Conservation (phyloP, 2,113 vertebrate genomes). For the Mystacornis crossleyi region DNA sequence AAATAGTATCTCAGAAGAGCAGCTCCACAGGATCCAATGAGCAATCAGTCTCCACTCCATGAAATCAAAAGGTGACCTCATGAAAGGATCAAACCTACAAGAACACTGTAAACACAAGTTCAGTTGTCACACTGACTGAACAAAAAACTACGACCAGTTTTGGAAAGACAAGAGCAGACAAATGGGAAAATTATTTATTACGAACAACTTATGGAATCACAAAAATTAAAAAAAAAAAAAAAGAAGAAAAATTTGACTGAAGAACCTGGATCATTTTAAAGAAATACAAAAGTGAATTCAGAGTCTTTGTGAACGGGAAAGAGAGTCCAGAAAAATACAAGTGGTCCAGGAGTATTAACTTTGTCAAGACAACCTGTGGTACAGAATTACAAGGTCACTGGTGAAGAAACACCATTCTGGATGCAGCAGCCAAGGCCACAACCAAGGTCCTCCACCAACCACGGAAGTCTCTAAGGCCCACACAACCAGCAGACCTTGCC, state of each 20-base stretch:
- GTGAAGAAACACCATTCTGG: not conserved
- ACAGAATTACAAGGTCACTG: not conserved
- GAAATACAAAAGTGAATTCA: not conserved
- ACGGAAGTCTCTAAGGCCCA: not conserved
- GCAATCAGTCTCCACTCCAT: accelerated
- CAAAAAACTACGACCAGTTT: not conserved
- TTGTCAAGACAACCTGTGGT: not conserved
- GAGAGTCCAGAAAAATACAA: not conserved
- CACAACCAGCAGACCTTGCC: not conserved
- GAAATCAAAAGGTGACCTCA: not conserved
- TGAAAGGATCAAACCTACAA: not conserved
- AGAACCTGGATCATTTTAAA: not conserved
- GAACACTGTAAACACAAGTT: not conserved
- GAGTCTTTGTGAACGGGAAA: not conserved
- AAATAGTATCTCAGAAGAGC: not conserved
- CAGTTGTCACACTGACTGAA: not conserved
- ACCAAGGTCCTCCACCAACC: not conserved
- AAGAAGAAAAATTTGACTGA: not conserved
- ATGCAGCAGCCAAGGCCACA: not conserved
- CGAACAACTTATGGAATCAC: accelerated
- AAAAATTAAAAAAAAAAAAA: not conserved
- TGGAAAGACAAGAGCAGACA: not conserved
- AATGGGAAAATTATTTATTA: not conserved
- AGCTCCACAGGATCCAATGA: not conserved
- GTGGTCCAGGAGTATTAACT: not conserved